Base-by-base conservation (phyloP, 2,888 invertebrate species). In the Drosophila birchii region DNA sequence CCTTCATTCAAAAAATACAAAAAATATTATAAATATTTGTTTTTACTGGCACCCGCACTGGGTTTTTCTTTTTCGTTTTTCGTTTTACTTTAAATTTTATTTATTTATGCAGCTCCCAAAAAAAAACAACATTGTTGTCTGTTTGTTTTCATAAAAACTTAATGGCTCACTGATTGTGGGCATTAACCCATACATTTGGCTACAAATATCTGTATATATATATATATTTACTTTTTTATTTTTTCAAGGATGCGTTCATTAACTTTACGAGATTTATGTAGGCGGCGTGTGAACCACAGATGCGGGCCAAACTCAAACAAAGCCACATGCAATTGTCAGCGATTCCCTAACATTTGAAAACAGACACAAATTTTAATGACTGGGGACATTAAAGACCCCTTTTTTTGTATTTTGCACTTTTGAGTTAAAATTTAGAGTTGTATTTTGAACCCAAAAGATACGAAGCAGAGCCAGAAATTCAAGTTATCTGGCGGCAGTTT, bases 191-290 rank as follows among this genome's bases (percentile, higher is more conserved):
- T 62, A 47, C 29, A 47, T 44, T 62, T 70, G 20, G n/a, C 36
- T 38, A 44, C 20, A 29, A 58, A 83, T 68, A 79, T 70, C 68
- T 70, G 8, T 45, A 2, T 49, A 14, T 51, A 20, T n/a, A n/a
- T n/a, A n/a, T n/a, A n/a, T n/a, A n/a, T n/a, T n/a, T n/a, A n/a
- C n/a, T 26, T 51, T 8, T 73, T 67, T 75, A 45, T 73, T 39
- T 68, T 36, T 68, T 84, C 82, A 82, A 82, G 82, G 89, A 82
- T 82, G 61, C 67, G 72, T 76, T 87, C 85, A 82, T 89, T 88
- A 87, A 71, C 45, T 57, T 57, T 58, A 41, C 18, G 44, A 77
- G 78, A 72, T 72, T 75, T 72, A 64, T 72, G 75, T 47, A 64
- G 68, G 68, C 39, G 72, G 76, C 60, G 69, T 75, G 84, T 61